Evolutionary conservation across 2,113 vertebrate species (phyloP).

Genomic region (Aphyosemion australe): DNA sequence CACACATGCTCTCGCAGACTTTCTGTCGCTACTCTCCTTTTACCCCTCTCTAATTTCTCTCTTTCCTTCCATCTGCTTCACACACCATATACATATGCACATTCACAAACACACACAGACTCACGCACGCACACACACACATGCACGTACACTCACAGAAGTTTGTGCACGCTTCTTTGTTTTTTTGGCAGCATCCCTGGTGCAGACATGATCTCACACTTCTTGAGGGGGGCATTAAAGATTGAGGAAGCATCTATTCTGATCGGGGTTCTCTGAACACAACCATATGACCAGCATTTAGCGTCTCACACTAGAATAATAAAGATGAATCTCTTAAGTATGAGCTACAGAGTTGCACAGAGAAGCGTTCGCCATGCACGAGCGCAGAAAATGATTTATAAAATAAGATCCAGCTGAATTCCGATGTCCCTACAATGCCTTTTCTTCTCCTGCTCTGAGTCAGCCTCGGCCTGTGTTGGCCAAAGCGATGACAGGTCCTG

Average conservation of each 20-base stretch:
- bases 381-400: slow-evolving; percentile 19
- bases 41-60: slow-evolving; percentile 79
- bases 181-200: slow-evolving; percentile 50
- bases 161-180: slow-evolving; percentile 36
- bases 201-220: slow-evolving; percentile 70
- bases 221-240: slow-evolving; percentile 62
- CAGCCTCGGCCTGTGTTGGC: slow-evolving; percentile 12
- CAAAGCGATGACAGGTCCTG: slow-evolving; percentile 37
- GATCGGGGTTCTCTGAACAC: slow-evolving; percentile 61
- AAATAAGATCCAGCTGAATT: slow-evolving; percentile 18
- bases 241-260: slow-evolving; percentile 61
- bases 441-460: background rate
- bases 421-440: slow-evolving; percentile 1
- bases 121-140: slow-evolving; percentile 10
- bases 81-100: slow-evolving; percentile 61
- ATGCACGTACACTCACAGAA: slow-evolving; percentile 9
- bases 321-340: slow-evolving; percentile 15
- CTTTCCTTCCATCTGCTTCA: slow-evolving; percentile 79
- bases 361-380: background rate
- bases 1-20: slow-evolving; percentile 69
- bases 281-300: slow-evolving; percentile 66
- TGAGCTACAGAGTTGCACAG: slow-evolving; percentile 16
- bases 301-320: slow-evolving; percentile 34
- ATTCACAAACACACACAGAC: background rate
- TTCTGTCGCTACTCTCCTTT: slow-evolving; percentile 78